Percentiles rank a stretch among this genome's conserved stretches.
These are phyloP conservation scores for Lasioglossum pauxillum DNA, from an alignment of 2,888 invertebrate species.

Conservation along the genomic window DNA sequence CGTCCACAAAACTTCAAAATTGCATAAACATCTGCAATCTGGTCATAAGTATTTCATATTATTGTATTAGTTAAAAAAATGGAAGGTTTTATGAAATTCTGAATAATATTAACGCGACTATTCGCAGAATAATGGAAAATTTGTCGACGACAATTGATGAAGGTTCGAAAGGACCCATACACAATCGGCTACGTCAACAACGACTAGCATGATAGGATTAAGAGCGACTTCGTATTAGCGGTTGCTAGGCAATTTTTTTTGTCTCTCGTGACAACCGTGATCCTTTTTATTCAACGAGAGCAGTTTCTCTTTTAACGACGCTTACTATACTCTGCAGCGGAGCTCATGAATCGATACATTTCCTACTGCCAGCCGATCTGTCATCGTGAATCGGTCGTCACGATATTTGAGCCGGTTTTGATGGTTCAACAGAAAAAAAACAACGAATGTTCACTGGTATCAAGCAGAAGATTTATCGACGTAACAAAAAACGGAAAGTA, in stretches of 20 bases:
- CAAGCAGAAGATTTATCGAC: not conserved
- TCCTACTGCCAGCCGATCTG: not conserved
- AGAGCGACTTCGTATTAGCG: not conserved
- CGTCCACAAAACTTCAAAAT: too few relatives aligned
- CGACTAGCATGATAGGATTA: not conserved
- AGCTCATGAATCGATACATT: not conserved
- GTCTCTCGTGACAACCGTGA: not conserved
- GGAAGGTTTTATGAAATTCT: too few relatives aligned
- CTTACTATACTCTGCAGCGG: not conserved
- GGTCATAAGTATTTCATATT: too few relatives aligned
- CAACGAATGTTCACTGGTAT: not conserved
- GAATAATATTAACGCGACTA: too few relatives aligned
- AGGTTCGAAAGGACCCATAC: not conserved
- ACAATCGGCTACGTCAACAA: not conserved
- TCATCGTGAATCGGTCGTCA: conserved; percentile 8
- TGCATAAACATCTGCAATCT: too few relatives aligned
- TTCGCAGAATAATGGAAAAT: not conserved
- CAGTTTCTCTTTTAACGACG: not conserved
- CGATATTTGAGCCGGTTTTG: conserved; percentile 5
- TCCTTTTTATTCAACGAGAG: not conserved
- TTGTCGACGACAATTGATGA: not conserved
- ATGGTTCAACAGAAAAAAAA: not conserved
- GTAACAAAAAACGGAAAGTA: not conserved
- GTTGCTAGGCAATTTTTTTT: not conserved
- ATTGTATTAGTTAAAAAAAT: too few relatives aligned